Evolutionary conservation across 2,797 vertebrate species (phyloP), one percentile per base, ranked within the genome.

Genomic region (Phrynocephalus vlangalii): DNA sequence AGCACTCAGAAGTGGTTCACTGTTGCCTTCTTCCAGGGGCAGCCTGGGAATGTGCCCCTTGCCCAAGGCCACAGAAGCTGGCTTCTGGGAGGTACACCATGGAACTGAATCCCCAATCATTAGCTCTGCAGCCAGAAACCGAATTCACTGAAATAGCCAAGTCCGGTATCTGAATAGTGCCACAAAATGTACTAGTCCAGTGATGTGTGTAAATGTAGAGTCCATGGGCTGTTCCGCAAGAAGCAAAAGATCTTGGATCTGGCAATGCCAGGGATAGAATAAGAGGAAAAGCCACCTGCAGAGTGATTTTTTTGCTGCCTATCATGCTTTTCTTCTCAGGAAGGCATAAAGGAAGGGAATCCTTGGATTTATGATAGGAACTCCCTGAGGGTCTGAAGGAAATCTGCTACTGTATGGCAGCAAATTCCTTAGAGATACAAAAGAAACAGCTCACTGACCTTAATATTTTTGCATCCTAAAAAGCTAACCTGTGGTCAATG

Each of bases 331-430:
- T 79, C 33, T 79, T 84, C 56, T 88, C 60, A 56, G 63, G 79
- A 68, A 73, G 5, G 3, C 22, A 44, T n/a, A 72, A 88, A 84
- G 82, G 71, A 79, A 84, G 76, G 68, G 84, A 88, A 79, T 66
- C 82, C 52, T 26, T 30, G n/a, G 70, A 50, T 86, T 86, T 79
- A 70, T 63, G 77, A 80, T 52, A 80, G 78, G 50, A 86, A 48
- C 67, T 80, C 77, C 76, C 84, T 72, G 18, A 44, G 33, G 60
- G 26, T 72, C 16, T 80, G 30, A 73, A 86, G 22, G 82, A 88
- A 84, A 88, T 79, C 33, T 79, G 77, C 28, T 84, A 50, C 26
- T 63, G 11, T 63, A 22, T 84, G 87, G 76, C 50, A 71, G 48
- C 66, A 71, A 56, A 78, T 71, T 83, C 33, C 30, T 70, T 44